Evolutionary conservation across 2,888 invertebrate species (phyloP).

Genomic region (Nomada ruficornis): DNA sequence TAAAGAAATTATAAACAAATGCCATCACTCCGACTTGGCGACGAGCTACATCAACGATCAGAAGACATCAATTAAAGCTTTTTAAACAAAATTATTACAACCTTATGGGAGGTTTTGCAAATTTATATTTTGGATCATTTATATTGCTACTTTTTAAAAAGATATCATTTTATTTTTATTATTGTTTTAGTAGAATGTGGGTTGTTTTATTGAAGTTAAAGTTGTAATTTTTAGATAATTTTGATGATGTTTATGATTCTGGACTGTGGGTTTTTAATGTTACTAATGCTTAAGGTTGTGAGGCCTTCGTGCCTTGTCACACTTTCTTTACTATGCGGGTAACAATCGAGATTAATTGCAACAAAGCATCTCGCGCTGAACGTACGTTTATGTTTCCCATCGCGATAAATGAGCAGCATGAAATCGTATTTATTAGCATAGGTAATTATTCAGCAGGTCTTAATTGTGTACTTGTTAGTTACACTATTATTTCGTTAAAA

Average conservation of each 20-base stretch:
- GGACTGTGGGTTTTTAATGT: background rate
- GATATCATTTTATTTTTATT: background rate
- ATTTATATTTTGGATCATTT: no score
- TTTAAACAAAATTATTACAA: no score
- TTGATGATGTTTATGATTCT: background rate
- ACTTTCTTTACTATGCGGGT: conserved; percentile 19
- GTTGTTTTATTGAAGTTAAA: background rate
- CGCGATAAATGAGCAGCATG: background rate
- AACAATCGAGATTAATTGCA: conserved; percentile 3
- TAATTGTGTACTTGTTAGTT: background rate
- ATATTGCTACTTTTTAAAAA: background rate
- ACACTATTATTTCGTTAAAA: background rate
- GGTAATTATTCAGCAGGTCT: background rate
- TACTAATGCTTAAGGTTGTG: conserved; percentile 7
- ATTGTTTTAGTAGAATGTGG: background rate
- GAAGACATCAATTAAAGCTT: no score
- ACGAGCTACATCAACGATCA: no score
- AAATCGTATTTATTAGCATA: background rate
- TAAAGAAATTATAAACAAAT: no score
- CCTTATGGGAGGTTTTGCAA: no score
- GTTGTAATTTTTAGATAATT: background rate
- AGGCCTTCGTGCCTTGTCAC: conserved; percentile 8
- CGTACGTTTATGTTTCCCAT: background rate
- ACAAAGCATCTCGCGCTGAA: background rate
- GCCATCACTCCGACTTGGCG: no score